Evolutionary conservation across 2,888 invertebrate species (phyloP), one percentile per base, ranked within the genome.

Genomic region (Patella depressa): DNA sequence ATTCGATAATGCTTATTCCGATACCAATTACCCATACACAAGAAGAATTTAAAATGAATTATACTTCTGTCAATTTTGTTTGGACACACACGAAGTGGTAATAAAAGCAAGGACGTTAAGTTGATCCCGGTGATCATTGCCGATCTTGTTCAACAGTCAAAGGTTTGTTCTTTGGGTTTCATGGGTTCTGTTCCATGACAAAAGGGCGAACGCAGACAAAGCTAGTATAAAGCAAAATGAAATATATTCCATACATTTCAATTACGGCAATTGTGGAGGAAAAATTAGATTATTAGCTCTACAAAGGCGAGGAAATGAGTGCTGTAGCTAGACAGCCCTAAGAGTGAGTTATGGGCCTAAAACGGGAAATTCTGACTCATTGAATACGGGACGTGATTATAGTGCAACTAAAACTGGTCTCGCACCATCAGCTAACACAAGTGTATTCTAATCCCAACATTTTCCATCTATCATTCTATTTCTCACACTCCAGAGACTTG

Each of bases 221-320:
- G 45, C 45, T 45, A 45, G 45, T 45, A 45, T 45, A 45, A 45
- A 45, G 45, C 45, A 45, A 45, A 45, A 45, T 45, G 9, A 24
- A 65, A 65, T 65, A 65, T 65, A 65, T 65, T 65, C 65, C 65
- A 65, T 65, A 65, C 65, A 65, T 65, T 65, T 65, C 65, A 65
- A 65, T 65, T 65, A 65, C 45, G 45, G 45, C 45, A 45, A 45
- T 45, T 45, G 45, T 45, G 45, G 45, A 65, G 24, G 19, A 65
- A 65, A 65, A 65, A 65, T 65, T 19, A 65, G 65, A 65, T 65
- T 19, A 65, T 65, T 65, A 65, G 65, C 65, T 15, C 65, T 24
- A 65, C 65, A 65, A 65, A 65, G 65, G 65, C 65, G 65, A 65
- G 65, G 65, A 65, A 65, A 65, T 65, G 65, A 65, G 65, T 65